Evolutionary conservation across 2,113 vertebrate species (phyloP).

Genomic region (Sitta europaea): DNA sequence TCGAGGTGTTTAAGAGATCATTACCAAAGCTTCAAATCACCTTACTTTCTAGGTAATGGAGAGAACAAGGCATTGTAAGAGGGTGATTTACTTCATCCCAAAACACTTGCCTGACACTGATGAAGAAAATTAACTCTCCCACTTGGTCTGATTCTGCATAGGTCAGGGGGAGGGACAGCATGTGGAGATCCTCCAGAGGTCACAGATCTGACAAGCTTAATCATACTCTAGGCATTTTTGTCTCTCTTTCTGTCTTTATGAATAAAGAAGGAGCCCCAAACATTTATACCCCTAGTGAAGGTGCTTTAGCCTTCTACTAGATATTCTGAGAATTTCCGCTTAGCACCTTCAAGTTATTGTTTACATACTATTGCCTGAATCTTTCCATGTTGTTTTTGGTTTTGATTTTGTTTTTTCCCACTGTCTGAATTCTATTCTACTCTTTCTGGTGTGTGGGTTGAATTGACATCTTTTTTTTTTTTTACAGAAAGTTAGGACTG

Average conservation of each 20-base stretch:
- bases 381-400: background rate
- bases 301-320: background rate
- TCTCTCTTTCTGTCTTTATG: background rate
- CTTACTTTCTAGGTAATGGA: background rate
- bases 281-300: background rate
- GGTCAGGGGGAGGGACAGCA: accelerated
- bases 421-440: background rate
- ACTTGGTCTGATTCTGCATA: background rate
- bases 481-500: background rate
- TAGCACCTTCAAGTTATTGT: background rate
- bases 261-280: background rate
- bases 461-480: background rate
- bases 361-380: background rate
- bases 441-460: background rate
- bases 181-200: background rate
- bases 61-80: background rate
- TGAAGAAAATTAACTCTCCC: background rate
- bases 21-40: background rate
- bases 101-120: background rate
- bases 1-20: background rate
- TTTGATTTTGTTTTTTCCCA: accelerated
- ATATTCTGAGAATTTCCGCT: background rate
- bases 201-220: background rate
- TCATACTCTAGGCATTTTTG: no score
- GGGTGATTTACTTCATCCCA: background rate